Percentiles rank a stretch among this genome's conserved stretches.
Conservation (phyloP, 1,140 invertebrate species). For the Hyphantria cunea region DNA sequence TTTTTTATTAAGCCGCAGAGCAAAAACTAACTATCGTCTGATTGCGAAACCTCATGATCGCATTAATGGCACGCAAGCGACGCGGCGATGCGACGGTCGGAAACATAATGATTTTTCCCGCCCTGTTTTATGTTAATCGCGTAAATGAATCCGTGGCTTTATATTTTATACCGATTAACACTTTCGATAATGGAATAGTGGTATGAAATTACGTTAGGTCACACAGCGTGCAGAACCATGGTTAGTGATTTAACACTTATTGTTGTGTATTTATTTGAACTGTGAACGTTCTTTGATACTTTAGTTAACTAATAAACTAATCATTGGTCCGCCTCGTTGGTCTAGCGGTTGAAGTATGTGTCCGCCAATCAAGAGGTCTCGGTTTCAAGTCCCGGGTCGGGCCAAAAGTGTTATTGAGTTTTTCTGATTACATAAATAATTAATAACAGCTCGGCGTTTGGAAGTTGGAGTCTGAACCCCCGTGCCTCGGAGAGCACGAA, state of each 20-base stretch:
- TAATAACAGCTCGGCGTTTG: too few species aligned
- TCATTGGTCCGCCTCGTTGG: too few species aligned
- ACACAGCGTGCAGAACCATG: conserved; percentile 12
- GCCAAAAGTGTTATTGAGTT: too few species aligned
- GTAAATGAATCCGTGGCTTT: conserved; percentile 46
- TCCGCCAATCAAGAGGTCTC: too few species aligned
- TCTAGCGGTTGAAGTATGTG: too few species aligned
- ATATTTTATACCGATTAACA: conserved; percentile 64
- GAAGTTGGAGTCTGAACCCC: too few species aligned
- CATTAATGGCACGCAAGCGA: conserved; percentile 36
- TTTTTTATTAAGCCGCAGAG: neutral
- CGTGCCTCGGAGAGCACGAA: too few species aligned
- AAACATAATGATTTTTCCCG: conserved; percentile 47
- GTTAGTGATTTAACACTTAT: conserved; percentile 25
- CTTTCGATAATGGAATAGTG: conserved; percentile 59
- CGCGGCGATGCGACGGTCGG: conserved; percentile 15
- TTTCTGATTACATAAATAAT: too few species aligned
- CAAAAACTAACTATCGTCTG: conserved; percentile 2
- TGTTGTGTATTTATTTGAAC: conserved; percentile 1
- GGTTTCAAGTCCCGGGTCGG: too few species aligned
- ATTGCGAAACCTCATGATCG: conserved; percentile 40
- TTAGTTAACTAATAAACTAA: too few species aligned
- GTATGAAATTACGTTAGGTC: conserved; percentile 36
- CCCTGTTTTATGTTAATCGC: conserved; percentile 55
- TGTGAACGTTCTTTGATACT: neutral